Percentiles rank a stretch among this genome's conserved stretches.
Conservation (phyloP, 2,797 vertebrate genomes). For the Myoxocephalus aenaeus region DNA sequence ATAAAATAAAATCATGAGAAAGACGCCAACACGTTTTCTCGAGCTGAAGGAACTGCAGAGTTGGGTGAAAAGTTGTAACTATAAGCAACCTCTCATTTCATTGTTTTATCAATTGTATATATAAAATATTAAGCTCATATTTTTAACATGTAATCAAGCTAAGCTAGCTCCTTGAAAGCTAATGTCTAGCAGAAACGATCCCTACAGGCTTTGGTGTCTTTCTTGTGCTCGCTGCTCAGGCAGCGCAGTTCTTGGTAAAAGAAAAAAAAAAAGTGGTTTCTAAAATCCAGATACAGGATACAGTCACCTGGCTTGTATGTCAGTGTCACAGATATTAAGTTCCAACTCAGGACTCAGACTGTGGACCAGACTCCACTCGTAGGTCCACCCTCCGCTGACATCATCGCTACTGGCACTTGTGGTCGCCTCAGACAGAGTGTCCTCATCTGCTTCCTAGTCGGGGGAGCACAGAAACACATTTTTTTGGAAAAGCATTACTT, state of each 20-base stretch:
- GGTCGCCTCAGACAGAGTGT: conserved; percentile 76
- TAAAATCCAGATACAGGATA: conserved; percentile 56
- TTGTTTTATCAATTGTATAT: neutral
- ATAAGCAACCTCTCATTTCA: neutral
- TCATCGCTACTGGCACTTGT: conserved; percentile 71
- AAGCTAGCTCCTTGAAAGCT: neutral
- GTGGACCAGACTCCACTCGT: conserved; percentile 72
- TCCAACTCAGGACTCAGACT: conserved; percentile 83
- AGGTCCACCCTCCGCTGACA: conserved; percentile 63
- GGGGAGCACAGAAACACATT: conserved; percentile 52
- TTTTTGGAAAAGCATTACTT: neutral
- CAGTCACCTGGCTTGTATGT: conserved; percentile 82
- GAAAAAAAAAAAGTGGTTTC: conserved; percentile 30
- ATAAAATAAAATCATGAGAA: neutral
- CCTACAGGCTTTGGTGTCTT: neutral
- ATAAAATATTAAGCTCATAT: neutral
- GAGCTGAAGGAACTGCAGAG: neutral
- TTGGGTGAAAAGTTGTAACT: neutral
- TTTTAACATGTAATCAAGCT: neutral
- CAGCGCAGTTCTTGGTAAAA: conserved; percentile 21
- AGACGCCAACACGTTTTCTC: neutral
- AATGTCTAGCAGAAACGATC: neutral
- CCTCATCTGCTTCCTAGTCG: conserved; percentile 81
- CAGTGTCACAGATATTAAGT: conserved; percentile 80
- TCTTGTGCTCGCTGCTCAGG: neutral